Evolutionary conservation across 2,113 vertebrate genomes (phyloP).

Genomic region (Corapipo altera): DNA sequence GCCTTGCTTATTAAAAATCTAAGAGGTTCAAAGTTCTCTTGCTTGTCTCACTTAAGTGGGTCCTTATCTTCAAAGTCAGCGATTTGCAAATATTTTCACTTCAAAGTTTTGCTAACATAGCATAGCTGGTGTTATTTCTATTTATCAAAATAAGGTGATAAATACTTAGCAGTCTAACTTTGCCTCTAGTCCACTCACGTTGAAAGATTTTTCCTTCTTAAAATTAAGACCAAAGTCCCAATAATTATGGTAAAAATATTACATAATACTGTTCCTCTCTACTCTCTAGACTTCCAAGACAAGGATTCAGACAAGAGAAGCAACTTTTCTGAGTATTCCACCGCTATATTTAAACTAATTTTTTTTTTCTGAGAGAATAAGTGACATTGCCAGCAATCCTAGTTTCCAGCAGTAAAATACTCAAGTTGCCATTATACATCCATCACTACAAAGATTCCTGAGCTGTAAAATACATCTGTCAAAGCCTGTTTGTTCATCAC

Average conservation of each 20-base stretch:
- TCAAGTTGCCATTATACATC: neutral
- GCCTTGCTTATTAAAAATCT: constrained; percentile 4
- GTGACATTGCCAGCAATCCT: neutral
- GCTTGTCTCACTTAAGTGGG: neutral
- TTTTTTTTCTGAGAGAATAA: neutral
- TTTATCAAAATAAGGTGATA: neutral
- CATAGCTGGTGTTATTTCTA: neutral
- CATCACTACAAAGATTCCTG: neutral
- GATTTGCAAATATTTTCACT: neutral
- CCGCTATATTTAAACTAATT: neutral
- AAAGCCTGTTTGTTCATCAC: neutral
- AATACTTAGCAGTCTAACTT: neutral
- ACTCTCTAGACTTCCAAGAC: neutral
- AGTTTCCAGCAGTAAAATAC: neutral
- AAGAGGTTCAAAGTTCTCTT: constrained; percentile 29
- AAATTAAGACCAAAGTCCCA: neutral
- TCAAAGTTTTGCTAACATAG: neutral
- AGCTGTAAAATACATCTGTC: neutral
- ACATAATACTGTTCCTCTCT: neutral
- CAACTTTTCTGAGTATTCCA: neutral
- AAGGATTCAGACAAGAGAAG: neutral
- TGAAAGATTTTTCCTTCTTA: neutral
- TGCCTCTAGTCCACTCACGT: neutral
- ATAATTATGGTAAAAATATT: neutral
- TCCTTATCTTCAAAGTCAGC: constrained; percentile 39